Percentiles rank a stretch among this genome's conserved stretches.
phyloP scores from a whole-genome alignment of 2,888 invertebrate species.

The Arctia plantaginis region DNA sequence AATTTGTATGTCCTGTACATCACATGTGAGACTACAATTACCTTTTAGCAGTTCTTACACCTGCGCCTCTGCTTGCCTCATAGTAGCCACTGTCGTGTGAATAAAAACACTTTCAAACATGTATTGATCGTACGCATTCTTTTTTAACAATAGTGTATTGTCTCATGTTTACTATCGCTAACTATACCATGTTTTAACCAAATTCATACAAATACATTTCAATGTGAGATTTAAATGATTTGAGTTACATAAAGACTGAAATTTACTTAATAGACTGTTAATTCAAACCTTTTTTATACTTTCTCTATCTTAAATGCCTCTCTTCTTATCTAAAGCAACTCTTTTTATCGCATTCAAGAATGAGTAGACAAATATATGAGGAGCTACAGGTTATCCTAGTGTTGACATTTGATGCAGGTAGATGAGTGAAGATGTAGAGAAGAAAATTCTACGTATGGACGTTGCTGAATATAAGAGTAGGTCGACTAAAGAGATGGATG shows the following conservation, averaged over 20 bases:
- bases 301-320: neutral
- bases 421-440: no score
- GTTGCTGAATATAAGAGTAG: no score
- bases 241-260: neutral
- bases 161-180: conserved; percentile 45
- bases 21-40: neutral
- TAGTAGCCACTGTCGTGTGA: neutral
- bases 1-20: neutral
- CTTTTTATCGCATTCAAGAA: neutral
- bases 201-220: conserved; percentile 24
- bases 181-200: conserved; percentile 42
- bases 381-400: no score
- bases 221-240: neutral
- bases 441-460: no score
- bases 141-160: conserved; percentile 53
- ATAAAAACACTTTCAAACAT: conserved; percentile 1
- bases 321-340: neutral
- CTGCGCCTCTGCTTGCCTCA: neutral
- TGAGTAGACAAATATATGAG: neutral
- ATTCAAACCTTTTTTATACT: neutral
- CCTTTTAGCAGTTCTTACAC: neutral
- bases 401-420: no score
- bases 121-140: conserved; percentile 41
- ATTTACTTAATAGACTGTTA: neutral
- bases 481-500: no score